Base-by-base conservation (phyloP, 2,888 invertebrate species). In the Kryphioiulus occultus region DNA sequence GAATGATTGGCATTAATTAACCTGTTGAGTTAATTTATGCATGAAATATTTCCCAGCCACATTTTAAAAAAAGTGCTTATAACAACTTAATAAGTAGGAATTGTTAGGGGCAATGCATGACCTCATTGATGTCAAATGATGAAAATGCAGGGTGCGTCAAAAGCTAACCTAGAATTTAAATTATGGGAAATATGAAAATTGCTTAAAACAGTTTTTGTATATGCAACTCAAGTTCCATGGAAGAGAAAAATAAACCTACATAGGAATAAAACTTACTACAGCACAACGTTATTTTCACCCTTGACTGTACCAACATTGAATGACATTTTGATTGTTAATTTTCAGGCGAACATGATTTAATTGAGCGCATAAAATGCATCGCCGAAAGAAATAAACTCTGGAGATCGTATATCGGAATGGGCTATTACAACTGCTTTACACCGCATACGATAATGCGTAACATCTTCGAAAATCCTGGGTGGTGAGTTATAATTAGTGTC, bases 391-490 rank as follows among this genome's bases (percentile, higher is more conserved):
- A 99, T 93, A 94, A 98, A 92, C 94, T 98, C 19, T 99, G 98
- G 98, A 94, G 98, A 87, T 96, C 97, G 0, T 99, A 97, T 92
- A 98, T 99, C 88, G 99, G 99, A 5, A 98, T 99, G 97, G 99
- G 99, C 0, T 99, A 99, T 92, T 96, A 99, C 93, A 98, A 98
- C 92, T 99, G 99, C 91, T 96, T 96, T 91, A 97, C 98, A 0
- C 99, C 99, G 0, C 96, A 97, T 90, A 96, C 98, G 0, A 99
- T 99, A 89, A 94, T 97, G 93, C 94, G 99, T 88, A 99, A 99
- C 92, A 95, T 99, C 91, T 98, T 99, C 91, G 99, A 99, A 93
- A 99, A 99, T 93, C 99, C 99, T 85, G 99, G 99, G 92, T 99
- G 99, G 98, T 96, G 93, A 92, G 91, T 90, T 85, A 83, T 3